Percentiles rank a stretch among this genome's conserved stretches.
These are phyloP conservation scores for Lucilia cuprina DNA, from an alignment of 1,140 invertebrate genomes.

Conservation along the genomic window DNA sequence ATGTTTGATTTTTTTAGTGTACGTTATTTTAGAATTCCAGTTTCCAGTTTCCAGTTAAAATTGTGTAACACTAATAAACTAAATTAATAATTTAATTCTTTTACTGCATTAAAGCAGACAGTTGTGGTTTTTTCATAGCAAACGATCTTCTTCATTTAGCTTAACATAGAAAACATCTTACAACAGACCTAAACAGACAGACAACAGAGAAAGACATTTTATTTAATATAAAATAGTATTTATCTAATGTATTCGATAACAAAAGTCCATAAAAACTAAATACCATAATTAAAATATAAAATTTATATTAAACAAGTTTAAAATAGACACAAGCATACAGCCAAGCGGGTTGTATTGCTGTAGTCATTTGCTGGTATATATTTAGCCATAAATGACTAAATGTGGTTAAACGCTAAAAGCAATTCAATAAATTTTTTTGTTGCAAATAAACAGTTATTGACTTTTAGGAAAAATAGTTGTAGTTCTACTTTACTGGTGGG, in stretches of 20 bases:
- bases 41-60: too few species aligned
- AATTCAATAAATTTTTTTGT: conserved; percentile 26
- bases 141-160: not conserved
- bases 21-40: not conserved
- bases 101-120: not conserved
- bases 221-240: not conserved
- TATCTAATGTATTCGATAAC: conserved; percentile 18
- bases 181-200: not conserved
- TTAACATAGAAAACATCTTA: not conserved
- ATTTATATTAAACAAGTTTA: conserved; percentile 1
- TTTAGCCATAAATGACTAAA: not conserved
- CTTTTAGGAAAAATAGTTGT: conserved; percentile 5
- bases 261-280: conserved; percentile 25
- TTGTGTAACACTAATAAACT: not conserved
- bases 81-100: not conserved
- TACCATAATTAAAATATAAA: conserved; percentile 32
- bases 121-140: not conserved
- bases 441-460: conserved; percentile 21
- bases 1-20: too few species aligned
- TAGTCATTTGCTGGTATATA: not conserved
- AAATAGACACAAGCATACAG: not conserved
- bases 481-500: not conserved
- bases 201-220: not conserved
- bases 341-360: not conserved
- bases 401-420: not conserved